These are phyloP conservation scores for Cynopterus sphinx DNA, from an alignment of 2,797 vertebrate species.

Conservation along the genomic window DNA sequence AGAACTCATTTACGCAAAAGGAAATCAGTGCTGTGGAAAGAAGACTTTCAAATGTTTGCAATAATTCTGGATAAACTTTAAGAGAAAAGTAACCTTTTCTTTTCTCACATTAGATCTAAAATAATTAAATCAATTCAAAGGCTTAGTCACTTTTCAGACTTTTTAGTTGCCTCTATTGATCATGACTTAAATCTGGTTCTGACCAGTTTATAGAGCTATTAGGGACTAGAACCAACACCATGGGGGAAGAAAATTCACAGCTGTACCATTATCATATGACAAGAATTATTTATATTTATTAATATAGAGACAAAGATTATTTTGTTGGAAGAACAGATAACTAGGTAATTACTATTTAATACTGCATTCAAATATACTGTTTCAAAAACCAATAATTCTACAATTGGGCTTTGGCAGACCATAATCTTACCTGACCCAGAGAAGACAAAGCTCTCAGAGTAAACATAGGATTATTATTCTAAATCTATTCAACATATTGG, in stretches of 20 bases:
- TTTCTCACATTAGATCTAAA: conserved; percentile 27
- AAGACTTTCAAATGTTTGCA: conserved; percentile 48
- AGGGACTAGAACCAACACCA: neutral
- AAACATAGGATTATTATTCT: neutral
- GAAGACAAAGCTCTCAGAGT: neutral
- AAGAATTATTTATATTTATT: conserved; percentile 34
- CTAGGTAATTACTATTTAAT: neutral
- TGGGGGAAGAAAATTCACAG: neutral
- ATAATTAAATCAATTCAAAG: conserved; percentile 57
- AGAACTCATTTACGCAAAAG: conserved; percentile 50
- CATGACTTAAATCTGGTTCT: conserved; percentile 58
- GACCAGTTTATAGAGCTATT: neutral
- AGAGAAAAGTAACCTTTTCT: conserved; percentile 54
- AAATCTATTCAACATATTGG: conserved; percentile 13
- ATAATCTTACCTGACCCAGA: neutral
- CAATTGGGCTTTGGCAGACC: neutral
- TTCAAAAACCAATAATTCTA: neutral
- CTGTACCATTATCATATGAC: neutral
- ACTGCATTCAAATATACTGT: neutral
- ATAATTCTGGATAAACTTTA: conserved; percentile 46
- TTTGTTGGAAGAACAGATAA: neutral
- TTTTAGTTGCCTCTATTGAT: conserved; percentile 64
- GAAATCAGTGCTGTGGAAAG: conserved; percentile 13
- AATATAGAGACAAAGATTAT: neutral
- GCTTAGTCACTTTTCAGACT: neutral